Conservation (phyloP, 2,797 vertebrate species). For the Catharus ustulatus region DNA sequence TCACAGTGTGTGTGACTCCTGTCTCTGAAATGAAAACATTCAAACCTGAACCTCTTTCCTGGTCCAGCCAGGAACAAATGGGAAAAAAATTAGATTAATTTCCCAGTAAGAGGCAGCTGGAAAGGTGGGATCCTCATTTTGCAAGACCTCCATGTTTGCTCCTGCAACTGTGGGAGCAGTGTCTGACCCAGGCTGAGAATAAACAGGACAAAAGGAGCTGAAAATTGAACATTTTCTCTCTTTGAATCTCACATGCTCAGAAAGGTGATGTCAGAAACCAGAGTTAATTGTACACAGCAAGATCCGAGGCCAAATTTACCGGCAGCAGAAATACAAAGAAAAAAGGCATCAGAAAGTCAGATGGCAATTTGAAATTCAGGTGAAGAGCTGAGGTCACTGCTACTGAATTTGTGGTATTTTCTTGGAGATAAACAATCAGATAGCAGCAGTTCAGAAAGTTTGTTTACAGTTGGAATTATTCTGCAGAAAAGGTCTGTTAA, state of each 20-base stretch:
- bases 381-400: not conserved
- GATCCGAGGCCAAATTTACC: not conserved
- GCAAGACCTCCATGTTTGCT: not conserved
- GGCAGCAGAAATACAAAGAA: not conserved
- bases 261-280: not conserved
- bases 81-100: not conserved
- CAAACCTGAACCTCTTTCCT: not conserved
- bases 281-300: not conserved
- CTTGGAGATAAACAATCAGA: not conserved
- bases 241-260: not conserved
- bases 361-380: not conserved
- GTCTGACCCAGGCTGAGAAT: not conserved
- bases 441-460: not conserved
- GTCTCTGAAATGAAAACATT: not conserved
- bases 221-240: not conserved
- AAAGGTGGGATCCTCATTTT: accelerated
- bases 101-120: not conserved
- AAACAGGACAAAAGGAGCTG: not conserved
- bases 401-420: not conserved
- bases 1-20: accelerated
- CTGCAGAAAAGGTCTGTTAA: not conserved
- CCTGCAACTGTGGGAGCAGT: not conserved
- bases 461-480: not conserved
- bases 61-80: not conserved
- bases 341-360: not conserved